Conservation (phyloP, 2,888 invertebrate species). For the Synanthedon vespiformis region DNA sequence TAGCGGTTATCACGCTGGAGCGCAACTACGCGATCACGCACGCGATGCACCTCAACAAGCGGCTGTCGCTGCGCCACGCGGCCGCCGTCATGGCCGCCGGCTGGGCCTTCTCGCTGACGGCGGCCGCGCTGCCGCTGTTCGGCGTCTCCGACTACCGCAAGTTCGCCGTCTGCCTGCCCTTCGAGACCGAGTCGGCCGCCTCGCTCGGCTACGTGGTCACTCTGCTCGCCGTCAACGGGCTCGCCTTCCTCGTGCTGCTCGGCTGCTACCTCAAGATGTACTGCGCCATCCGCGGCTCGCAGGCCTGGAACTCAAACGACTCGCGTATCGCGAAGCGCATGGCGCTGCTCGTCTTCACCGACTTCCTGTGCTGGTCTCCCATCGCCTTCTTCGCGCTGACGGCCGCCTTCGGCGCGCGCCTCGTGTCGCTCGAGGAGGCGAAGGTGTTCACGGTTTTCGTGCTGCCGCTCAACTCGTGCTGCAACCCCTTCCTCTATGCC, state of each 20-base stretch:
- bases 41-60: slow-evolving; percentile 96
- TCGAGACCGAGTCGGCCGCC: slow-evolving; percentile 84
- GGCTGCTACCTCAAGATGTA: slow-evolving; percentile 98
- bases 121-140: slow-evolving; percentile 89
- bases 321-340: slow-evolving; percentile 95
- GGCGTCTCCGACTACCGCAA: slow-evolving; percentile 96
- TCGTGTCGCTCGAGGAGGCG: slow-evolving; percentile 94
- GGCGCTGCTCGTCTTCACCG: slow-evolving; percentile 96
- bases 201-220: slow-evolving; percentile 91
- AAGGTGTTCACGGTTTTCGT: slow-evolving; percentile 97
- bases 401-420: slow-evolving; percentile 90
- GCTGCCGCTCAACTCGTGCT: slow-evolving; percentile 94
- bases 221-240: slow-evolving; percentile 90
- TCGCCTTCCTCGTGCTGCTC: slow-evolving; percentile 94
- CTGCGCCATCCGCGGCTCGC: slow-evolving; percentile 95
- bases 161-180: slow-evolving; percentile 96
- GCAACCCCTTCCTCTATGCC: slow-evolving; percentile 98
- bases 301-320: slow-evolving; percentile 98
- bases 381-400: slow-evolving; percentile 96
- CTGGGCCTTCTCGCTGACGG: slow-evolving; percentile 89
- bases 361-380: slow-evolving; percentile 98
- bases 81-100: slow-evolving; percentile 92
- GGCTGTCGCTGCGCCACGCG: slow-evolving; percentile 90
- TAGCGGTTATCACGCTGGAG: slow-evolving; percentile 96
- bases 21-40: slow-evolving; percentile 97